These are phyloP conservation scores for Leptura quadrifasciata DNA, from an alignment of 2,888 invertebrate species.

Conservation along the genomic window DNA sequence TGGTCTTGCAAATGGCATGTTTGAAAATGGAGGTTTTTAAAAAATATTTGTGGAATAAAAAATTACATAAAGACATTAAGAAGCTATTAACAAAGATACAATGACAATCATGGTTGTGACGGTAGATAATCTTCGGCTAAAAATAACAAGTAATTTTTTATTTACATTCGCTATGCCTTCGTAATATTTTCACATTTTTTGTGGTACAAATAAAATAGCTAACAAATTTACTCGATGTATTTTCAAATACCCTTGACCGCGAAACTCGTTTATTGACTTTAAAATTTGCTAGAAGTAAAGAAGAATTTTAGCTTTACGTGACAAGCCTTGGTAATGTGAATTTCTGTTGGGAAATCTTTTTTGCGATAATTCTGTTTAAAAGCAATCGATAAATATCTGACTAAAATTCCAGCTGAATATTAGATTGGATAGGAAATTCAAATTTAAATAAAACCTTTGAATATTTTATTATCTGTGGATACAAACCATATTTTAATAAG, in stretches of 20 bases:
- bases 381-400: conserved; percentile 19
- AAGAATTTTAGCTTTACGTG: not conserved
- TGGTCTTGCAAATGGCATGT: too few species aligned
- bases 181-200: not conserved
- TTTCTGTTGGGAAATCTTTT: conserved; percentile 4
- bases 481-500: not conserved
- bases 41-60: too few species aligned
- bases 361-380: conserved; percentile 10
- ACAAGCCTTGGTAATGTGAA: not conserved
- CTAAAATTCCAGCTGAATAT: conserved; percentile 6
- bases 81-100: too few species aligned
- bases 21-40: too few species aligned
- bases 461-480: not conserved
- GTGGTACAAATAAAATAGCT: not conserved
- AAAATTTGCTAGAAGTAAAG: conserved; percentile 16
- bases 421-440: not conserved
- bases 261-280: not conserved
- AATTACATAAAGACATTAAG: too few species aligned
- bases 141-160: too few species aligned
- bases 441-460: not conserved
- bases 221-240: not conserved
- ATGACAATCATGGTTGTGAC: too few species aligned
- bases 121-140: too few species aligned
- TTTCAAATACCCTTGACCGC: not conserved
- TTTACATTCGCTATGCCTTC: too few species aligned